These are phyloP conservation scores for Piscicola geometra DNA, from an alignment of 2,888 invertebrate species.

Conservation along the genomic window DNA sequence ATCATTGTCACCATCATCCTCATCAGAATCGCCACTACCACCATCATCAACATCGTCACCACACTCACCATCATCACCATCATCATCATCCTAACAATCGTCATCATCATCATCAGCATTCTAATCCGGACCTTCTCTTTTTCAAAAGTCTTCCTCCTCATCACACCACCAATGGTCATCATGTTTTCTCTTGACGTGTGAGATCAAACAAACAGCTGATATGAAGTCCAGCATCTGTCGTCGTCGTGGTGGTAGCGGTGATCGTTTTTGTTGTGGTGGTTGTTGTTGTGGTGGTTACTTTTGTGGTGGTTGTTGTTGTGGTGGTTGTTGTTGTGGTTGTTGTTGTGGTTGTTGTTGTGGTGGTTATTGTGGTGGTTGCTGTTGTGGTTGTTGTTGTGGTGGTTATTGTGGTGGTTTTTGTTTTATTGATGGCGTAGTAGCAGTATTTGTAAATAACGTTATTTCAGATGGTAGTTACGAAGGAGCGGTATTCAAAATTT, in stretches of 20 bases:
- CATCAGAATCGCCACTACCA: too few species aligned
- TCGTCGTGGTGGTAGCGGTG: not conserved
- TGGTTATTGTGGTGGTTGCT: not conserved
- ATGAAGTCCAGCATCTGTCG: constrained; percentile 31
- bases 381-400: too few species aligned
- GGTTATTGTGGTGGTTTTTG: too few species aligned
- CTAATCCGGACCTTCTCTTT: not conserved
- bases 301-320: not conserved
- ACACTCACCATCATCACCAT: not conserved
- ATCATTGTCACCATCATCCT: too few species aligned
- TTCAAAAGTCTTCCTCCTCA: constrained; percentile 23
- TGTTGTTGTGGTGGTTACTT: not conserved
- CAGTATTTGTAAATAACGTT: too few species aligned
- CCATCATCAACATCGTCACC: too few species aligned
- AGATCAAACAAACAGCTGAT: constrained; percentile 32
- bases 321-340: not conserved
- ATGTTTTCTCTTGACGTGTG: constrained; percentile 33
- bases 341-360: not conserved
- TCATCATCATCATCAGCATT: constrained; percentile 20
- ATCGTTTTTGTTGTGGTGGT: not conserved
- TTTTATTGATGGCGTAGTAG: too few species aligned
- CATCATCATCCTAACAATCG: constrained; percentile 13
- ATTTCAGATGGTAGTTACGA: too few species aligned
- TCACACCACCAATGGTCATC: constrained; percentile 37
- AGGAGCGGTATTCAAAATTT: too few species aligned